Evolutionary conservation across 2,888 invertebrate species (phyloP), one percentile per base, ranked within the genome.

Genomic region (Glomeris marginata): DNA sequence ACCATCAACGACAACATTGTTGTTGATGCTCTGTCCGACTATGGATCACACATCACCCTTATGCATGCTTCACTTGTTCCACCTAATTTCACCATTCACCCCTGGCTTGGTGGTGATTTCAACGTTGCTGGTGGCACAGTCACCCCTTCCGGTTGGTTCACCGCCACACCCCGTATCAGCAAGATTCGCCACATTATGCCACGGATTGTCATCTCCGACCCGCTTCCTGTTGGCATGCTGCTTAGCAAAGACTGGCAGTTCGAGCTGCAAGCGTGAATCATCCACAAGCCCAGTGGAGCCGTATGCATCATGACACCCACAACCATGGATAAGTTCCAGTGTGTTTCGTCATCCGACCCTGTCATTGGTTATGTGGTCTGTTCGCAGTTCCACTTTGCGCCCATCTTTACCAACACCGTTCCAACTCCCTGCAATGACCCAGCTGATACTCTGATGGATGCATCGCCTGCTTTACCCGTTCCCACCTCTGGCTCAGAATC

Each of bases 241-340:
- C 18, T 48, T 1, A 40, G 48, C 11, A 48, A 21, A 11, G 48
- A 48, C 33, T 48, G 33, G 48, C 48, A 48, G 21, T 16, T 15
- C 18, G 40, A 35, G 22, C 40, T 48, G 1, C 42, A 48, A 21
- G 48, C 48, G 1, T 5, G 41, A 3, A 41, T 44, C 8, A 28
- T 22, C 1, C 20, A 34, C 8, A 22, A 48, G 15, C 41, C n/a
- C 1, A 41, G 40, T 45, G 48, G 42, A 5, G 8, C 33, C 5
- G 22, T 48, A 1, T 40, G 41, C 41, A 48, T 48, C 13, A 38
- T 48, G 33, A 48, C 43, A 1, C 42, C 42, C 1, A 48, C 41
- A 2, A 6, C 20, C 1, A 38, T 28, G 4, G 18, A 46, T 28
- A 18, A 44, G 20, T 44, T 28, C 18, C 10, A 10, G 11, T 44